These are phyloP conservation scores for Troides oblongomaculatus DNA, from an alignment of 2,888 invertebrate species.

Conservation along the genomic window DNA sequence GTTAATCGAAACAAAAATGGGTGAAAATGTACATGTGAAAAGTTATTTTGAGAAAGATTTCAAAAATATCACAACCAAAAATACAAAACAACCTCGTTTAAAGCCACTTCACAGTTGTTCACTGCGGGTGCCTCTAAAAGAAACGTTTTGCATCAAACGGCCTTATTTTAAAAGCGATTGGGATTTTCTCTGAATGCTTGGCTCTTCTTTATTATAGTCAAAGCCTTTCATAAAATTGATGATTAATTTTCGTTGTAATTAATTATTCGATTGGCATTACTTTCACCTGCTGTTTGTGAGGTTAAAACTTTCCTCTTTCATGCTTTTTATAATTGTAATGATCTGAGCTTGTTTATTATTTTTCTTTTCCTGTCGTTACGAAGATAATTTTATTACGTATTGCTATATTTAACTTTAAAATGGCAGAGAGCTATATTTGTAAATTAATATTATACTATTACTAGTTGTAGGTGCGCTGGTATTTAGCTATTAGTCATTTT, in stretches of 20 bases:
- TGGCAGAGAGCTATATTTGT: no score
- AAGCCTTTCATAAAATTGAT: not conserved
- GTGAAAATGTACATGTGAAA: not conserved
- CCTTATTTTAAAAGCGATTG: constrained; percentile 10
- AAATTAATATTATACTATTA: no score
- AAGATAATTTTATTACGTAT: no score
- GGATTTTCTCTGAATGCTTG: constrained; percentile 11
- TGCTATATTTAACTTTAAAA: not conserved
- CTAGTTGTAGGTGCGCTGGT: no score
- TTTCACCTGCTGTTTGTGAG: not conserved
- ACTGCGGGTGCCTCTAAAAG: not conserved
- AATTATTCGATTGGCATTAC: not conserved
- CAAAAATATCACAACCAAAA: not conserved
- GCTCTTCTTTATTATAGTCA: not conserved
- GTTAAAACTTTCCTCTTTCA: not conserved
- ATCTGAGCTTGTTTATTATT: no score
- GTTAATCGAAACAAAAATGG: not conserved
- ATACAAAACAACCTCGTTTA: not conserved
- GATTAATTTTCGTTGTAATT: not conserved
- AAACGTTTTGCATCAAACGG: constrained; percentile 11
- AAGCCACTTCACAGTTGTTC: constrained; percentile 4
- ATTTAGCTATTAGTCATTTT: no score
- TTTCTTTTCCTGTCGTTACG: no score
- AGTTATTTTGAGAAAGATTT: not conserved
- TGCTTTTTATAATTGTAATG: no score